Percentiles rank a stretch among this genome's conserved stretches.
Evolutionary conservation across 1,140 invertebrate species (phyloP).

Genomic region (Drosophila aff.): DNA sequence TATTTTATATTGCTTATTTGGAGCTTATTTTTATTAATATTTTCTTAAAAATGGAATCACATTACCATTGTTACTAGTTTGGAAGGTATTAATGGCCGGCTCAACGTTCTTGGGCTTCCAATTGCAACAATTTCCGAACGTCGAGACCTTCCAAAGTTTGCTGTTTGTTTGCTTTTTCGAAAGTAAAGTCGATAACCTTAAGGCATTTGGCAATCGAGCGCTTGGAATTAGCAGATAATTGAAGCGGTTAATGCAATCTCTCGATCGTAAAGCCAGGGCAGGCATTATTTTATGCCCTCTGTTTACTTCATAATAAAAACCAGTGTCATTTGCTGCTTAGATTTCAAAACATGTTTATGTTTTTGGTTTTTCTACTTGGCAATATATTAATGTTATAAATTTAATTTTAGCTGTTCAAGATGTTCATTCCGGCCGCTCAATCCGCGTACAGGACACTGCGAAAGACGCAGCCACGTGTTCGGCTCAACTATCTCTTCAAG

Average conservation of each 20-base stretch:
- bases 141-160: conserved; percentile 26
- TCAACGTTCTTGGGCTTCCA: conserved; percentile 8
- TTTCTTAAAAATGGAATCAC: neutral
- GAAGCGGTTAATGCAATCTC: conserved; percentile 45
- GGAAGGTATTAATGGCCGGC: neutral
- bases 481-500: conserved; percentile 72
- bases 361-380: neutral
- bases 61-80: conserved; percentile 2
- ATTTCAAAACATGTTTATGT: conserved; percentile 15
- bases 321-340: neutral
- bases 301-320: neutral
- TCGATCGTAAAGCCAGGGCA: conserved; percentile 26
- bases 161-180: conserved; percentile 45
- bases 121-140: conserved; percentile 22
- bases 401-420: conserved; percentile 36
- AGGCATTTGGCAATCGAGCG: conserved; percentile 51
- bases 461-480: conserved; percentile 67
- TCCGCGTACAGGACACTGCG: conserved; percentile 73
- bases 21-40: neutral
- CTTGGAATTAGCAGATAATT: conserved; percentile 45
- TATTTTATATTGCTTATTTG: neutral
- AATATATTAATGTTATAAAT: neutral
- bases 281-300: neutral
- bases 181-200: conserved; percentile 66
- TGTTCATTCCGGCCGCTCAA: conserved; percentile 76